Base-by-base conservation (phyloP, 2,113 vertebrate species). In the Gadus chalcogrammus region DNA sequence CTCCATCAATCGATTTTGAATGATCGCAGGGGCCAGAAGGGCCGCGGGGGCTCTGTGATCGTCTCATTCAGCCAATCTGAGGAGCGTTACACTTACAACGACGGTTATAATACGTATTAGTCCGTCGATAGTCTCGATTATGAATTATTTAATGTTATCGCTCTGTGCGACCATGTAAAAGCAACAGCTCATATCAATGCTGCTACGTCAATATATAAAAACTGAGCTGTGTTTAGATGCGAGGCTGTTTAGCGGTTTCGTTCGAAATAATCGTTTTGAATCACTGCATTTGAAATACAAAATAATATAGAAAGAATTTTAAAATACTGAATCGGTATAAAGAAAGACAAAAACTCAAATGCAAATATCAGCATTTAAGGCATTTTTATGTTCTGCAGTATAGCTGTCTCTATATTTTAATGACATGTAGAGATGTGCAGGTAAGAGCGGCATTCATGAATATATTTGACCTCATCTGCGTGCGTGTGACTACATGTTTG, bases 1-100 rank as follows among this genome's bases (percentile, higher is more conserved):
- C 88, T 86, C 83, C 82, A 86, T 89, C 82, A 81, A 83, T 91
- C 81, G 88, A 90, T 90, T 88, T 83, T 67, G 79, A 85, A 88
- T 84, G 85, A 85, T 86, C 71, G 75, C 77, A 74, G 79, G 55
- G 48, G 76, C 85, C 22, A 35, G 15, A 24, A 24, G 74, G 84
- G 87, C 77, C 73, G 69, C 72, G 16, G 12, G 72, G 77, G 81
- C 77, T 88, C 85, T 86, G 88, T 81, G 84, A 77, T 81, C 64
- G 71, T 75, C 70, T 74, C 68, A 76, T 82, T 85, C 78, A 65
- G 79, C 69, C 61, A 69, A 73, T 72, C 81, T 66, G n/a, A 52
- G 67, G 63, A 80, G 65, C 8, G n/a, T 17, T 3, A 61, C 17
- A 4, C 24, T 20, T 55, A 55, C 6, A 38, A 17, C 62, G 65